These are phyloP conservation scores for Erinaceus europaeus DNA, from an alignment of 2,113 vertebrate species.

Conservation along the genomic window DNA sequence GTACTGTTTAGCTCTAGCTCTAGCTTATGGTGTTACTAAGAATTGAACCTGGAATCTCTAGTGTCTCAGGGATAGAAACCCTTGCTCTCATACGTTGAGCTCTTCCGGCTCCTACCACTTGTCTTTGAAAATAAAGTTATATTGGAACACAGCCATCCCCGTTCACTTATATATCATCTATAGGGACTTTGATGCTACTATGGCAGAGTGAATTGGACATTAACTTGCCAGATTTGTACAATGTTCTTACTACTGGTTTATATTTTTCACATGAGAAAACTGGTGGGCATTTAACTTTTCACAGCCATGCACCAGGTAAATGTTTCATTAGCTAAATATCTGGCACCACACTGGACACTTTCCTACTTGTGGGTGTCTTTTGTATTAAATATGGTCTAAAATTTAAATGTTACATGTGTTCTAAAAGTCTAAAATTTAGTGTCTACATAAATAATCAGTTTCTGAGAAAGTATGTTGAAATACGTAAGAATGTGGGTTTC, in stretches of 20 bases:
- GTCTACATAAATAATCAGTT: neutral
- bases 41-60: too few species aligned
- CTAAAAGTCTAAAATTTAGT: neutral
- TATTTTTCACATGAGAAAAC: neutral
- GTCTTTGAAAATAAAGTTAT: slow-evolving; percentile 31
- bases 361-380: neutral
- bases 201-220: neutral
- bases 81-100: too few species aligned
- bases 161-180: neutral
- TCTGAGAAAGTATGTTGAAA: slow-evolving; percentile 5
- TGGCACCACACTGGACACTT: neutral
- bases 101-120: too few species aligned
- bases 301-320: neutral
- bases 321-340: neutral
- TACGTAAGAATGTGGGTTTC: neutral
- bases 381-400: too few species aligned
- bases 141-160: neutral
- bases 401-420: too few species aligned
- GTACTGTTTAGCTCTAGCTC: too few species aligned
- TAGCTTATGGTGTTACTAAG: too few species aligned
- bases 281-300: neutral
- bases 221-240: neutral
- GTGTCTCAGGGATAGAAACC: too few species aligned
- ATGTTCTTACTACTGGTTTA: neutral
- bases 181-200: neutral